Evolutionary conservation across 2,797 vertebrate genomes (phyloP).

Genomic region (Rhincodon typus): DNA sequence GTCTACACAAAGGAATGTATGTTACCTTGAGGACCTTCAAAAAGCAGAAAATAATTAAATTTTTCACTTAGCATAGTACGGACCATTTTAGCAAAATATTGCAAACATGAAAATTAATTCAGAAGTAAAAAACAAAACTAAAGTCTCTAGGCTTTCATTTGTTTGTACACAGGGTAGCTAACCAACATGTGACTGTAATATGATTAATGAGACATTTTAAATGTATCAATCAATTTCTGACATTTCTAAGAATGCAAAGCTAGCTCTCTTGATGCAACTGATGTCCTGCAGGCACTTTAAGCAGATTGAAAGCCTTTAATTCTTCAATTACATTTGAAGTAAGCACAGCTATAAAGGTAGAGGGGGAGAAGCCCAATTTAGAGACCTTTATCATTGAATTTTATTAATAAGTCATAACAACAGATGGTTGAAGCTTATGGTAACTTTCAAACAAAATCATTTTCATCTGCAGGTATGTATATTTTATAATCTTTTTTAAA

Average conservation of each 20-base stretch:
- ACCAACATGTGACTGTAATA: constrained; percentile 2
- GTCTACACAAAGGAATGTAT: background rate
- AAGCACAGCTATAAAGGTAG: background rate
- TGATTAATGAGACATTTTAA: constrained; percentile 21
- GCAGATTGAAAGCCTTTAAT: constrained; percentile 8
- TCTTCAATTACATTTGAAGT: constrained; percentile 29
- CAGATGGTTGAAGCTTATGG: background rate
- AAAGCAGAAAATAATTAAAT: background rate
- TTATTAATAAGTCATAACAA: background rate
- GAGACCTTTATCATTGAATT: constrained; percentile 1
- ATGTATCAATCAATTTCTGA: constrained; percentile 12
- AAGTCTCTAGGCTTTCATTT: background rate
- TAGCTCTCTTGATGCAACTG: background rate
- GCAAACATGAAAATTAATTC: background rate
- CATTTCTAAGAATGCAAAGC: constrained; percentile 18
- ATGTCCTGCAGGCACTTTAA: background rate
- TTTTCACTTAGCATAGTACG: background rate
- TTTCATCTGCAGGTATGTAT: background rate
- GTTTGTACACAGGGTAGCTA: background rate
- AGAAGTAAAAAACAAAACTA: background rate
- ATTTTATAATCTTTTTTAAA: background rate
- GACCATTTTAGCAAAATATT: background rate
- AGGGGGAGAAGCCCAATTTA: background rate
- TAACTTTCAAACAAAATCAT: background rate
- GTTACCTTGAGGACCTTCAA: background rate